Conservation (phyloP, 2,113 vertebrate genomes). For the Aegotheles bennettii region DNA sequence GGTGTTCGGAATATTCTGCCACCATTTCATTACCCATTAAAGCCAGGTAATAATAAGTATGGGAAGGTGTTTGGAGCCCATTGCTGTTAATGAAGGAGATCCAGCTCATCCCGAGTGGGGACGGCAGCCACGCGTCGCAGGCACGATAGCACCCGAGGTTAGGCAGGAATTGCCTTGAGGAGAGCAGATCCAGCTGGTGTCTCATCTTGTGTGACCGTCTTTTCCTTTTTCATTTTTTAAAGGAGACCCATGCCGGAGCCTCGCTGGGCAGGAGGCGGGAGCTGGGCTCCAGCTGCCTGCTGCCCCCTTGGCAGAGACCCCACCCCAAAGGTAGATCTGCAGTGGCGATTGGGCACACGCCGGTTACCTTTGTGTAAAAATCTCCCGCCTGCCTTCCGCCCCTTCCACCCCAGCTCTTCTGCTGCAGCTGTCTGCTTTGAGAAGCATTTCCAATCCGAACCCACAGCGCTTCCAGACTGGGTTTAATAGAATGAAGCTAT, state of each 20-base stretch:
- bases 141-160: slow-evolving; percentile 41
- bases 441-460: background rate
- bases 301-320: fast-evolving
- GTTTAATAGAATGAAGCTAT: background rate
- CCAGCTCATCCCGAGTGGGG: slow-evolving; percentile 57
- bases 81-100: slow-evolving; percentile 74
- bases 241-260: fast-evolving
- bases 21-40: slow-evolving; percentile 70
- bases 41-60: slow-evolving; percentile 62
- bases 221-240: background rate
- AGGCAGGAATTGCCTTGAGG: slow-evolving; percentile 56
- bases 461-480: background rate
- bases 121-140: slow-evolving; percentile 18
- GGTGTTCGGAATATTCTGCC: slow-evolving; percentile 68
- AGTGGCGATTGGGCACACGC: fast-evolving
- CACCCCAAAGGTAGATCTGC: background rate
- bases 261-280: background rate
- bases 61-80: slow-evolving; percentile 68
- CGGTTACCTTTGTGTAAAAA: background rate
- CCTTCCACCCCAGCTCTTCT: background rate
- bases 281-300: background rate
- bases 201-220: slow-evolving; percentile 53
- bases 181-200: background rate
- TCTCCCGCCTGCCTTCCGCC: background rate
- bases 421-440: background rate